These are phyloP conservation scores for Phylloscopus trochilus DNA, from an alignment of 2,113 vertebrate species.

Conservation along the genomic window DNA sequence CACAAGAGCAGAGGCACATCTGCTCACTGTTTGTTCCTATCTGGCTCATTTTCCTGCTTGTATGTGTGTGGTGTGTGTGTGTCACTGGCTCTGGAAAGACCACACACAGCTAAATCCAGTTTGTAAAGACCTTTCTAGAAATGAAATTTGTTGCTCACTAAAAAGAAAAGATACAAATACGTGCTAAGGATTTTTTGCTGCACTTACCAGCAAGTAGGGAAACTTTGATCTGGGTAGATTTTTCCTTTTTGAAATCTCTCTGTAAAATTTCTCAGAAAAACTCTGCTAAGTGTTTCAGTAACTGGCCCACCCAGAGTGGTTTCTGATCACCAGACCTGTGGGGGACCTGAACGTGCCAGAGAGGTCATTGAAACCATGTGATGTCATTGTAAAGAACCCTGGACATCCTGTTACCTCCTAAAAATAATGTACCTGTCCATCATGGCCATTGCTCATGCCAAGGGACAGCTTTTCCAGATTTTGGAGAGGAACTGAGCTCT, in stretches of 20 bases:
- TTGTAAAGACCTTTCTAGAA: not conserved
- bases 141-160: not conserved
- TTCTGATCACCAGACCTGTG: not conserved
- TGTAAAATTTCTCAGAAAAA: not conserved
- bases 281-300: not conserved
- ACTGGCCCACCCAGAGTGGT: not conserved
- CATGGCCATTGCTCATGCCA: not conserved
- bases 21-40: not conserved
- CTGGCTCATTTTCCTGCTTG: not conserved
- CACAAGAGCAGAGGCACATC: slow-evolving; percentile 3
- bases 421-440: not conserved
- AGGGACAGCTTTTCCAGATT: not conserved
- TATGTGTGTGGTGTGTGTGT: not conserved
- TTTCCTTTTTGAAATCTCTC: not conserved
- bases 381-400: not conserved
- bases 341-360: fast-evolving
- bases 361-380: not conserved
- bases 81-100: not conserved
- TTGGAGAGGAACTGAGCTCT: not conserved
- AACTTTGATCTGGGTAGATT: not conserved
- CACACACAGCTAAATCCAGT: not conserved
- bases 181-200: not conserved
- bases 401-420: not conserved
- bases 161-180: not conserved
- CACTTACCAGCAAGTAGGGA: not conserved